Base-by-base conservation (phyloP, 2,797 vertebrate species). In the Sebastes reedi region DNA sequence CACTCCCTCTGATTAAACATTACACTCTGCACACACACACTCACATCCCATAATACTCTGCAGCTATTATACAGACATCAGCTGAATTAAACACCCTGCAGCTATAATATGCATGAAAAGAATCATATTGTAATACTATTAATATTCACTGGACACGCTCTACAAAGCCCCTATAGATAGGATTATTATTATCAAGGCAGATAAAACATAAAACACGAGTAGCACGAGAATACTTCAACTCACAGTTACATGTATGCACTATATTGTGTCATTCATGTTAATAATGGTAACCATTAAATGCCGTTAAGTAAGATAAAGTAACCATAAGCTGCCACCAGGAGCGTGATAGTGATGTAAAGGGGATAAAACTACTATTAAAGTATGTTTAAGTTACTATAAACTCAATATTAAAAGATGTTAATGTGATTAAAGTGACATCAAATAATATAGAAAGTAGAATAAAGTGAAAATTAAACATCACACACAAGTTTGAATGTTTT, bases 1-100 rank as follows among this genome's bases (percentile, higher is more conserved):
- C 78, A 30, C 77, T 83, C 50, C 27, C 27, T 39, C 58, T 71
- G 80, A 87, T 88, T 84, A 79, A 84, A 86, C 82, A 67, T 81
- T 54, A 76, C 65, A 66, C 62, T 34, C 46, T 11, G 46, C 34
- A 36, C 34, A 36, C 34, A 32, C 11, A 32, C 42, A 81, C 55
- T 1, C 32, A 80, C 64, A 29, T 67, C 50, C 70, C 3, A 34
- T 59, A 73, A 42, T 36, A 36, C 59, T 46, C 22, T 2, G 29
- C 34, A 24, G 8, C 25, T 13, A 52, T 54, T 24, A 78, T 36
- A 50, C 58, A 73, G 14, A 50, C 54, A 54, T 34, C 54, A 50
- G 75, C 75, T 39, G 29, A 65, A n/a, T 24, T 58, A 36, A 34
- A 80, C 22, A 52, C 30, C 61, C 16, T 24, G 42, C 32, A 46